Conservation (phyloP, 1,140 invertebrate genomes). For the Drosophila kurseongensis region DNA sequence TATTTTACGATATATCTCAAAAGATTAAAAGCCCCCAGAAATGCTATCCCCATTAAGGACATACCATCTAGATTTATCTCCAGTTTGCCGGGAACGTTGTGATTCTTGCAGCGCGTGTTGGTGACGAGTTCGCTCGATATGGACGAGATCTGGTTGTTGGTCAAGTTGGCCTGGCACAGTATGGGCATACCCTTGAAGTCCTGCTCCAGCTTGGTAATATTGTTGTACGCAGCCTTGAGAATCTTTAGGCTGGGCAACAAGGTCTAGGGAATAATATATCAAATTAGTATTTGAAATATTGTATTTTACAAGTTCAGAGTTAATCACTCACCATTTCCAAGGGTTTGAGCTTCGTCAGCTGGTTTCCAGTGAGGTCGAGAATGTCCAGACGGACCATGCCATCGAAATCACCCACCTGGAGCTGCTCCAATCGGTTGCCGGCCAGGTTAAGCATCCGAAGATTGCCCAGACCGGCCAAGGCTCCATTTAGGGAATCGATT, state of each 20-base stretch:
- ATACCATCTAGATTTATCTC: constrained; percentile 92
- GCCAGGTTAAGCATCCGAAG: constrained; percentile 90
- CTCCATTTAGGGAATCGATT: constrained; percentile 89
- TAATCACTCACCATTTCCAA: constrained; percentile 89
- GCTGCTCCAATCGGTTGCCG: constrained; percentile 89
- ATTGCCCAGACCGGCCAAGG: constrained; percentile 89
- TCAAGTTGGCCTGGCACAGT: constrained; percentile 91
- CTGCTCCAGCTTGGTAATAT: constrained; percentile 88
- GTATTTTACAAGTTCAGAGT: background rate
- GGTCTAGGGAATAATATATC: constrained; percentile 85
- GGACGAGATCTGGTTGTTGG: constrained; percentile 89
- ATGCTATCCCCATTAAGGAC: background rate
- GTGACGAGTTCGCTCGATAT: constrained; percentile 90
- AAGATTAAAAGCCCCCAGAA: no score
- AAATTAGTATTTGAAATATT: background rate
- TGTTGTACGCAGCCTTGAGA: constrained; percentile 90
- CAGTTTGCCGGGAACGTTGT: constrained; percentile 90
- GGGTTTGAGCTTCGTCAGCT: constrained; percentile 90
- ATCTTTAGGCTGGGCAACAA: constrained; percentile 90
- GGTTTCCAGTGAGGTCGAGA: constrained; percentile 91
- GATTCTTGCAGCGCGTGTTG: constrained; percentile 91
- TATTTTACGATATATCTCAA: no score
- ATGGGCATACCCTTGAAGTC: constrained; percentile 92
- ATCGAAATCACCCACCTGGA: constrained; percentile 90
- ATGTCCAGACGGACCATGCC: constrained; percentile 89